Evolutionary conservation across 2,113 vertebrate genomes (phyloP).

Genomic region (Gadus chalcogrammus): DNA sequence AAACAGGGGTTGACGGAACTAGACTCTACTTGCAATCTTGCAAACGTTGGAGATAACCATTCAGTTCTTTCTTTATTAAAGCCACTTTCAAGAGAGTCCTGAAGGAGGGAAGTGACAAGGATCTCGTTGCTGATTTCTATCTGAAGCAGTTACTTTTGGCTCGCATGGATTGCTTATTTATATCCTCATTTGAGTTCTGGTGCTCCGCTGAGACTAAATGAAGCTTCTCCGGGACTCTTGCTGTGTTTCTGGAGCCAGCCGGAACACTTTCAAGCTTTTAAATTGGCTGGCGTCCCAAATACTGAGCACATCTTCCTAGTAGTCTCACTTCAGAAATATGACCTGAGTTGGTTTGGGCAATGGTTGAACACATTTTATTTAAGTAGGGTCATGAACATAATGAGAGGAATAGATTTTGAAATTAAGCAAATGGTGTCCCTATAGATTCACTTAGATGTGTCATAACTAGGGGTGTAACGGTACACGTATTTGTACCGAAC

Average conservation of each 20-base stretch:
- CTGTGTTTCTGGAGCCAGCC: slow-evolving; percentile 59
- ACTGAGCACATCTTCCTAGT: slow-evolving; percentile 40
- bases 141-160: slow-evolving; percentile 45
- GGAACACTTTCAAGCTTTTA: slow-evolving; percentile 40
- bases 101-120: slow-evolving; percentile 8
- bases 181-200: slow-evolving; percentile 52
- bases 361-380: no score
- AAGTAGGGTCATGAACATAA: no score
- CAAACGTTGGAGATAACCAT: not conserved
- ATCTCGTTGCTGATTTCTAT: slow-evolving; percentile 49
- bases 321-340: no score
- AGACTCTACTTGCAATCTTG: slow-evolving; percentile 26
- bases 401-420: no score
- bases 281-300: slow-evolving; percentile 49
- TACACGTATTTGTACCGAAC: no score
- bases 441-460: no score
- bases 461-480: no score
- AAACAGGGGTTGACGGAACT: slow-evolving; percentile 44
- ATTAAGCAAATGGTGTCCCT: no score
- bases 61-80: slow-evolving; percentile 4
- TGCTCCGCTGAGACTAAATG: slow-evolving; percentile 65
- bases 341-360: no score
- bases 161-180: slow-evolving; percentile 52
- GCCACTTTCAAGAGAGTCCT: not conserved
- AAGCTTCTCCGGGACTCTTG: slow-evolving; percentile 59